phyloP scores from a whole-genome alignment of 2,888 invertebrate genomes.

The Psylliodes chrysocephalus region DNA sequence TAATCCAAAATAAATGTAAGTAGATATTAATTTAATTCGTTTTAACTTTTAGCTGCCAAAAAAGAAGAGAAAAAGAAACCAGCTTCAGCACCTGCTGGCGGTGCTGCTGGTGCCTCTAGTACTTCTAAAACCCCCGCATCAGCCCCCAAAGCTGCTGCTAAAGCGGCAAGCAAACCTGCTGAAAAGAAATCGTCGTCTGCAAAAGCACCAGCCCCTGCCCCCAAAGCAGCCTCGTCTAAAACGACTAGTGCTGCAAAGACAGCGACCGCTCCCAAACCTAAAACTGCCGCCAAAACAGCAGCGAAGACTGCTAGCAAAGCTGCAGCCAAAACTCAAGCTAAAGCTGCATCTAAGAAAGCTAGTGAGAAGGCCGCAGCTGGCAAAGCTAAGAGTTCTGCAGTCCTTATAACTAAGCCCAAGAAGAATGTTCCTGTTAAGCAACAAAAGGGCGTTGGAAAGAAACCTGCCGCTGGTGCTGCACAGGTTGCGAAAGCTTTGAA shows the following conservation, averaged over 20 bases:
- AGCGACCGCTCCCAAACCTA: slow-evolving; percentile 41
- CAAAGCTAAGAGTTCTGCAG: slow-evolving; percentile 61
- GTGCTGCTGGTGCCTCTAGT: slow-evolving; percentile 45
- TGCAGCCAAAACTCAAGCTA: slow-evolving; percentile 53
- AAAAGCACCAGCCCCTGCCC: slow-evolving; percentile 56
- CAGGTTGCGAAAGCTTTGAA: slow-evolving; percentile 81
- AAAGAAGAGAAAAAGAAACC: slow-evolving; percentile 68
- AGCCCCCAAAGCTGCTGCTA: slow-evolving; percentile 61
- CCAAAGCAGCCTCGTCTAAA: slow-evolving; percentile 59
- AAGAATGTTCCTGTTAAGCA: slow-evolving; percentile 67
- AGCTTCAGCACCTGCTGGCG: slow-evolving; percentile 55
- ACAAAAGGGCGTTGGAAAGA: slow-evolving; percentile 68
- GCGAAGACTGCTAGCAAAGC: slow-evolving; percentile 53
- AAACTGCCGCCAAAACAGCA: slow-evolving; percentile 40
- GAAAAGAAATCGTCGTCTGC: slow-evolving; percentile 46
- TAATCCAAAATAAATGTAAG: too few relatives aligned
- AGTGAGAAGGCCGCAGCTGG: slow-evolving; percentile 58
- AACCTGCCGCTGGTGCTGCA: slow-evolving; percentile 56
- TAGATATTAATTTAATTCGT: too few relatives aligned
- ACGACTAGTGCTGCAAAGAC: slow-evolving; percentile 56
- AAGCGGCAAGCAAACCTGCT: slow-evolving; percentile 56
- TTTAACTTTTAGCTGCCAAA: slow-evolving; percentile 60
- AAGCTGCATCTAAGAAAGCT: slow-evolving; percentile 44
- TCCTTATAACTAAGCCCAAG: slow-evolving; percentile 66
- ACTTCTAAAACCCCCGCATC: slow-evolving; percentile 56